A percentile compares a stretch with the other conserved stretches of the same genome.
phyloP scores from a whole-genome alignment of 2,888 invertebrate species.

The Oscheius myriophilus region DNA sequence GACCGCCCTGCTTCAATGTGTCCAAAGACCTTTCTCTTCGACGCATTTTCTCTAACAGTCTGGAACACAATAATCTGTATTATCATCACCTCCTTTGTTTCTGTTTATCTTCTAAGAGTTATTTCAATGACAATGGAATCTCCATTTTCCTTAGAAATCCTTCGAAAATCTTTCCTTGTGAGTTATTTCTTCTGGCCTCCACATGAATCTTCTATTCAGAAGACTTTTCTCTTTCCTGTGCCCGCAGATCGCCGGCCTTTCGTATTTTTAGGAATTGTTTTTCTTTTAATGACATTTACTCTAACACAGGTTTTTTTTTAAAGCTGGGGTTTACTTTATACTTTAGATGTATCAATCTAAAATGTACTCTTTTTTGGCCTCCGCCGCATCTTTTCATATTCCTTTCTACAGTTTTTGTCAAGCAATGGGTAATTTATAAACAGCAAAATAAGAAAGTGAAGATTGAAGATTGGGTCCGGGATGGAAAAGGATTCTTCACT shows the following conservation, averaged over 20 bases:
- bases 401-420: conserved; percentile 45
- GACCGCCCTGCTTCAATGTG: conserved; percentile 45
- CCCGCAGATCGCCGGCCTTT: neutral
- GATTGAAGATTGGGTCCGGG: conserved; percentile 36
- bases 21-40: conserved; percentile 50
- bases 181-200: neutral
- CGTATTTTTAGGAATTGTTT: neutral
- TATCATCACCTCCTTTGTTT: neutral
- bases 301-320: conserved; percentile 20
- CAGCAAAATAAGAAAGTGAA: neutral
- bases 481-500: conserved; percentile 39
- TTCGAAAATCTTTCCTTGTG: neutral
- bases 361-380: conserved; percentile 52
- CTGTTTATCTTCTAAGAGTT: neutral
- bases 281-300: conserved; percentile 39
- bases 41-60: conserved; percentile 42
- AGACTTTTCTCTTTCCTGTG: neutral
- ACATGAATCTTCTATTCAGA: neutral
- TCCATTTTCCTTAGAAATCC: neutral
- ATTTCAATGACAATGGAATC: neutral
- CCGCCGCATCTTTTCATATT: conserved; percentile 43
- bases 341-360: conserved; percentile 46
- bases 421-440: conserved; percentile 40
- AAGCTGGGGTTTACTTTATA: neutral
- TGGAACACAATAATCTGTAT: conserved; percentile 35